Percentiles rank a stretch among this genome's conserved stretches.
Conservation (phyloP, 2,888 invertebrate genomes). For the Ectropis crepuscularia region DNA sequence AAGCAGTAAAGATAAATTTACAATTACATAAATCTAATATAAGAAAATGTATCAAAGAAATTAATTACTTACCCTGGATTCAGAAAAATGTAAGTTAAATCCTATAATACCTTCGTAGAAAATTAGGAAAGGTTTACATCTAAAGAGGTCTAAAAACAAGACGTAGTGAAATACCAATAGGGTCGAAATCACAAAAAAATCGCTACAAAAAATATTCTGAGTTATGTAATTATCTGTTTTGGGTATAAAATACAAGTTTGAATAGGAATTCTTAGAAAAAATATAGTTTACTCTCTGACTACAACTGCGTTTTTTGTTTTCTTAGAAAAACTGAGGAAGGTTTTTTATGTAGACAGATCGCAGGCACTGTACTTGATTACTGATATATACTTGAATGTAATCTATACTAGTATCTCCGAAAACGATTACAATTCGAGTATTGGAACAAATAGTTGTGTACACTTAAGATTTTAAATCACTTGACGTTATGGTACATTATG, state of each 20-base stretch:
- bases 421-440: too few relatives aligned
- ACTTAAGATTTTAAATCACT: too few relatives aligned
- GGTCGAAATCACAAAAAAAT: constrained; percentile 21
- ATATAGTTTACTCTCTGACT: constrained; percentile 14
- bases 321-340: constrained; percentile 46
- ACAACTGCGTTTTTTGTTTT: constrained; percentile 27
- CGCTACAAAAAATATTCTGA: constrained; percentile 24
- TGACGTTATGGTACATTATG: too few relatives aligned
- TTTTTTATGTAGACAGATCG: constrained; percentile 43
- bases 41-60: too few relatives aligned
- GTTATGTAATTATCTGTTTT: constrained; percentile 11
- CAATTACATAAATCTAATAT: too few relatives aligned
- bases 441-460: too few relatives aligned
- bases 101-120: background rate
- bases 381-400: too few relatives aligned
- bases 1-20: too few relatives aligned
- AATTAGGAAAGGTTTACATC: constrained; percentile 11
- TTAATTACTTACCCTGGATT: constrained; percentile 10
- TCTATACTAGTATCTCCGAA: too few relatives aligned
- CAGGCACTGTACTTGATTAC: background rate
- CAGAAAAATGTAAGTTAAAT: constrained; percentile 1
- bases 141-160: constrained; percentile 23
- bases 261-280: constrained; percentile 31
- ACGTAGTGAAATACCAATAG: constrained; percentile 26
- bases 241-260: constrained; percentile 17